Conservation (phyloP, 2,797 vertebrate species). For the Sebastiscus albofasciatus region DNA sequence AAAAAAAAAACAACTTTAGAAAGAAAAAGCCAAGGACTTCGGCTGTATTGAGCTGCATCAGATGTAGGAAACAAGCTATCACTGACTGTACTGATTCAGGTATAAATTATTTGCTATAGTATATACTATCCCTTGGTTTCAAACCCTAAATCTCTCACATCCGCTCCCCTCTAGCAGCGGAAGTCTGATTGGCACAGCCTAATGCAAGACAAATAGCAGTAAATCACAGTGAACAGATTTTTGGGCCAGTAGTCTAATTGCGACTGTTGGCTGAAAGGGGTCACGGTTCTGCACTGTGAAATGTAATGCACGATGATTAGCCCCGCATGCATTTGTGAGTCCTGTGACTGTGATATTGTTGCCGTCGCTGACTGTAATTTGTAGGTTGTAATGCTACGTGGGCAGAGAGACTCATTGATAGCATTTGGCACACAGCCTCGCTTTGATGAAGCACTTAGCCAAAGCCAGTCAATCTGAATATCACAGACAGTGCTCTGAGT, state of each 20-base stretch:
- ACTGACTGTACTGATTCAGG: background rate
- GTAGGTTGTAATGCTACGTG: constrained; percentile 59
- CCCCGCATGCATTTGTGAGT: constrained; percentile 56
- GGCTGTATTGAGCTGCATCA: background rate
- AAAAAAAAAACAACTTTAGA: background rate
- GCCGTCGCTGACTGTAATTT: constrained; percentile 66
- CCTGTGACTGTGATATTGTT: constrained; percentile 60
- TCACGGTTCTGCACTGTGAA: constrained; percentile 44
- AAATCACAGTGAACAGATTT: constrained; percentile 62
- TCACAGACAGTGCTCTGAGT: constrained; percentile 56
- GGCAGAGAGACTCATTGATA: constrained; percentile 70
- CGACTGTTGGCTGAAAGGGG: constrained; percentile 68
- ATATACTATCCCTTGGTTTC: constrained; percentile 17
- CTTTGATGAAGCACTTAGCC: constrained; percentile 63
- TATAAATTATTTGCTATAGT: background rate
- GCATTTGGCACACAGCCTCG: constrained; percentile 64
- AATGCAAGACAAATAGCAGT: constrained; percentile 53
- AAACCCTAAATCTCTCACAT: constrained; percentile 6
- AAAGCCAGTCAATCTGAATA: constrained; percentile 68
- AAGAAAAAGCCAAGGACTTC: background rate
- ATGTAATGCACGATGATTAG: constrained; percentile 63
- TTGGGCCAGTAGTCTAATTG: constrained; percentile 52
- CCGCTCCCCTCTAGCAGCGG: constrained; percentile 1
- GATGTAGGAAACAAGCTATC: background rate
- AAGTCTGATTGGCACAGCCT: constrained; percentile 17